Evolutionary conservation across 2,888 invertebrate genomes (phyloP), one percentile per base, ranked within the genome.

Genomic region (Cerastis rubricosa): DNA sequence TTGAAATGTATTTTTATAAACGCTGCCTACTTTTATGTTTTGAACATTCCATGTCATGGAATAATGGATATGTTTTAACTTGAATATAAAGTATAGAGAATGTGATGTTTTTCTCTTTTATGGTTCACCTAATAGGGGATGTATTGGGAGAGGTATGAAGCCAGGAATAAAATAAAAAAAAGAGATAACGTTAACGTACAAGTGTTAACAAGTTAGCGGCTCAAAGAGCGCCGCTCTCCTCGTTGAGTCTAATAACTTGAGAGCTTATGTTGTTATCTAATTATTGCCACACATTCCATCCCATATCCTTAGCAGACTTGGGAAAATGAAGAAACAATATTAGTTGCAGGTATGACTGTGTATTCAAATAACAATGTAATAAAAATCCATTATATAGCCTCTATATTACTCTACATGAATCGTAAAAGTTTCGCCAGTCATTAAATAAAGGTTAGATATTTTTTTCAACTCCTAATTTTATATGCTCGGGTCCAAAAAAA

Each of bases 1-100:
- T 90, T 80, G 84, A 89, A 89, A 90, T 88, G 87, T 88, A 90
- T 89, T 88, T 88, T 82, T 78, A 76, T 79, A 79, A 83, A 78
- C 70, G 84, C 79, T 86, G 79, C 75, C 80, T 84, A 78, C 85
- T 78, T 86, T 83, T 82, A 85, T 79, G 74, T 86, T 85, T 79
- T 71, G 71, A 75, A 80, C 67, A 83, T 83, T 85, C 82, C 80
- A 71, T 78, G 85, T 83, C 83, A 76, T 68, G 71, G 76, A 72
- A 84, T 81, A 81, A 80, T 84, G 81, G 74, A 81, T 84, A 84
- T 84, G 72, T 84, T 84, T 77, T 65, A 71, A 81, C 67, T 84
- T 74, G 70, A 80, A 74, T 82, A 68, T 65, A 74, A 78, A 84
- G 71, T 69, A 59, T 73, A 43, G 67, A 67, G 66, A 77, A 74